These are phyloP conservation scores for Xestia xanthographa DNA, from an alignment of 2,888 invertebrate genomes.

Conservation along the genomic window DNA sequence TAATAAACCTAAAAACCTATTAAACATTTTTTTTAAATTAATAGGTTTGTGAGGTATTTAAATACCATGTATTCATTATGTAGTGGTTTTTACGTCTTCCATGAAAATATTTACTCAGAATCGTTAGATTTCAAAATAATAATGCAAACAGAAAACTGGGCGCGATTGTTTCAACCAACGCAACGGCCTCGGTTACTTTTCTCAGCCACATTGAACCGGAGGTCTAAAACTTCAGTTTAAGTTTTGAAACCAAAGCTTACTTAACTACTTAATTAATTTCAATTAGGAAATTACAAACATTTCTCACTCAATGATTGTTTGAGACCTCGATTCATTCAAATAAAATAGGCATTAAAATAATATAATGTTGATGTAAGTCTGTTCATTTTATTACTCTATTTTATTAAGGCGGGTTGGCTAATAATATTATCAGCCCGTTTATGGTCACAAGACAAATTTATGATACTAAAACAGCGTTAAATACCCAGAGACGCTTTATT, in stretches of 20 bases:
- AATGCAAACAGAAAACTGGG: background rate
- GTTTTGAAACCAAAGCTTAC: background rate
- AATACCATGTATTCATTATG: too few relatives aligned
- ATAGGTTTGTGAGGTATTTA: too few relatives aligned
- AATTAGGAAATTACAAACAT: background rate
- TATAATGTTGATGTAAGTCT: background rate
- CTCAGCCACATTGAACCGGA: background rate
- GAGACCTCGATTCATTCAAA: background rate
- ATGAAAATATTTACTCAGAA: background rate
- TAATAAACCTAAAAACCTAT: too few relatives aligned
- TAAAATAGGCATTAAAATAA: slow-evolving; percentile 16
- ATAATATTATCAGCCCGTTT: slow-evolving; percentile 14
- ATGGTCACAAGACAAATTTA: slow-evolving; percentile 18
- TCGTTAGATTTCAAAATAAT: background rate
- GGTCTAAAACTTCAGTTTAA: background rate
- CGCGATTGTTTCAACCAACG: background rate
- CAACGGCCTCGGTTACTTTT: background rate
- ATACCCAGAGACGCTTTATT: background rate
- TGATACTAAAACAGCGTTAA: background rate
- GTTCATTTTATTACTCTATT: slow-evolving; percentile 15
- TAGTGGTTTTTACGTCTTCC: background rate
- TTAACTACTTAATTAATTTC: background rate
- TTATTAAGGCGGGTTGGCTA: slow-evolving; percentile 13
- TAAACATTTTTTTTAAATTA: too few relatives aligned
- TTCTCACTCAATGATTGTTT: background rate